Base-by-base conservation (phyloP, 2,888 invertebrate species). In the Esperia sulphurella region DNA sequence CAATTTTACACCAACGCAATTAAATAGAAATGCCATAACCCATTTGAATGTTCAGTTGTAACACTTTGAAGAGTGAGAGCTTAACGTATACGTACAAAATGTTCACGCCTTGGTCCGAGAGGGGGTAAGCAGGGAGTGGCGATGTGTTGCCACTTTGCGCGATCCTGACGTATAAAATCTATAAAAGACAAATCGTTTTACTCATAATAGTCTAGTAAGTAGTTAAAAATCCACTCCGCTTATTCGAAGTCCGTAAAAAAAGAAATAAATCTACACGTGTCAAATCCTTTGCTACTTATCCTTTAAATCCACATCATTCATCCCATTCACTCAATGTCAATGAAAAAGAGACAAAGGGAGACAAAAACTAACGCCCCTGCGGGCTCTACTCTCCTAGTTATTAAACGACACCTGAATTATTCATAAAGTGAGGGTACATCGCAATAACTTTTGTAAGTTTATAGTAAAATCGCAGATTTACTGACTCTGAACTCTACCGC, bases 341-440 rank as follows among this genome's bases (percentile, higher is more conserved):
- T 61, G 59, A 53, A 67, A 61, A 51, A 58, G 68, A 33, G 33
- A 33, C 33, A 33, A 33, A 75, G 61, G 58, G 69, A 59, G 73
- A 72, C 61, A 53, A 51, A 21, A 39, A 44, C 21, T 9, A 9
- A 35, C 59, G 59, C 61, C 57, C 63, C 61, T 61, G 55, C 61
- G 68, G 65, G 58, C 58, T 61, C 63, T n/a, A n/a, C n/a, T 21
- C 63, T 68, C 61, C 70, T 75, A 79, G 83, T 85, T 88, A 88
- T 85, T 86, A 86, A 84, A 80, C 79, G 77, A 66, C 72, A 75
- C 70, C 72, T 88, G 88, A 87, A 88, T 88, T 75, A 88, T 87
- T 88, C 87, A 88, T 88, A 75, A 68, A 66, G 65, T 59, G 79
- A 72, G 80, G 85, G 83, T 78, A 81, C 74, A 75, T 76, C 70